These are phyloP conservation scores for Atethmia centrago DNA, from an alignment of 2,888 invertebrate species.

Conservation along the genomic window DNA sequence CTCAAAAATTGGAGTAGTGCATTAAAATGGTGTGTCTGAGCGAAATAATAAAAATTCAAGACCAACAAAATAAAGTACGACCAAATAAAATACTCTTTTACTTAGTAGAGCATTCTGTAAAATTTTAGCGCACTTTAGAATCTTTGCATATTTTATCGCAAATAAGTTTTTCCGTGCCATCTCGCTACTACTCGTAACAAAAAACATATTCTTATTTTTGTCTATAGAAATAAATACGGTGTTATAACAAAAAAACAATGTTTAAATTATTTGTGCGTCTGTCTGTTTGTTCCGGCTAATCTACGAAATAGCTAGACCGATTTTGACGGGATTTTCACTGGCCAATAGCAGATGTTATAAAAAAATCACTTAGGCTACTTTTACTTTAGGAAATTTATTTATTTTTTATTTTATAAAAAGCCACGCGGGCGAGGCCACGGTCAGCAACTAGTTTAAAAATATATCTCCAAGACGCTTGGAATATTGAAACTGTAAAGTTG, in stretches of 20 bases:
- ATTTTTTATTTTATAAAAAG: too few relatives aligned
- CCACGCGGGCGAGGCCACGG: too few relatives aligned
- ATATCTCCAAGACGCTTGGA: conserved; percentile 12
- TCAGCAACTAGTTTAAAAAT: too few relatives aligned
- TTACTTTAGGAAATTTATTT: too few relatives aligned
- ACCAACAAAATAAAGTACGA: conserved; percentile 29
- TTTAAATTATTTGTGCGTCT: too few relatives aligned
- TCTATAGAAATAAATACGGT: too few relatives aligned
- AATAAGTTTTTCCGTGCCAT: conserved; percentile 33
- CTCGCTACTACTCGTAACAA: conserved; percentile 24
- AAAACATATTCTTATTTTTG: conserved; percentile 32
- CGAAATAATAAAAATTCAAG: conserved; percentile 35
- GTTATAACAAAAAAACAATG: too few relatives aligned
- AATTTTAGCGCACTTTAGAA: conserved; percentile 29
- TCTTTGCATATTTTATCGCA: conserved; percentile 45
- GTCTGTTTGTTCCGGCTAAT: too few relatives aligned
- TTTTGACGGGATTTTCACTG: too few relatives aligned
- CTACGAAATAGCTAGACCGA: too few relatives aligned
- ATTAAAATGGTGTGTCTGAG: conserved; percentile 33
- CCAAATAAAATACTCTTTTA: conserved; percentile 44
- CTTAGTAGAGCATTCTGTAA: conserved; percentile 24
- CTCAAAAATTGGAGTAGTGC: conserved; percentile 21
- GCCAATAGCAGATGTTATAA: too few relatives aligned
- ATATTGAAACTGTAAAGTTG: conserved; percentile 56
- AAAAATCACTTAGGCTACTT: too few relatives aligned